phyloP scores from a whole-genome alignment of 1,140 invertebrate species.

The Hypsibius dujardini region DNA sequence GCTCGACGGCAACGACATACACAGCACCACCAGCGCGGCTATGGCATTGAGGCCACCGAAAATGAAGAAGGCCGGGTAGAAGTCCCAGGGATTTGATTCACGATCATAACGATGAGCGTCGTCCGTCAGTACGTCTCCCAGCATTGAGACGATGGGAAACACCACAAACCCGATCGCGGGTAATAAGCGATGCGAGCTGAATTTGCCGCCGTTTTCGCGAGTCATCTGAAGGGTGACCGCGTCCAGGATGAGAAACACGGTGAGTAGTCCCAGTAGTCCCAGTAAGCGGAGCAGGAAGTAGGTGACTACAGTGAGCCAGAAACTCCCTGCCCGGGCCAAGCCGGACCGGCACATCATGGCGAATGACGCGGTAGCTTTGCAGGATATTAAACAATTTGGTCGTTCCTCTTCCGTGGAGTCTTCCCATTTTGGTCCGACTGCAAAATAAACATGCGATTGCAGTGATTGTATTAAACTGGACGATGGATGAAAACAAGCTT shows the following conservation, averaged over 20 bases:
- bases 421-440: too few species aligned
- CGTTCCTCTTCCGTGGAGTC: not conserved
- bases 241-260: conserved; percentile 6
- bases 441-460: too few species aligned
- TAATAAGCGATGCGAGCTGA: not conserved
- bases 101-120: too few species aligned
- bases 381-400: conserved; percentile 2
- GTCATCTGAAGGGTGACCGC: not conserved
- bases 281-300: conserved; percentile 9
- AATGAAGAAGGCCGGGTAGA: not conserved
- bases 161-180: not conserved
- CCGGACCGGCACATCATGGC: not conserved
- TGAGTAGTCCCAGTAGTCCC: not conserved
- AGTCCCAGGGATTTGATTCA: not conserved
- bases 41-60: not conserved
- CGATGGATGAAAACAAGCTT: too few species aligned
- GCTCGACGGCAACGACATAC: not conserved
- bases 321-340: not conserved
- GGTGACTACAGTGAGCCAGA: not conserved
- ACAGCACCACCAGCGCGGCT: not conserved
- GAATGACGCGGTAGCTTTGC: not conserved
- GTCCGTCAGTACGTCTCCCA: too few species aligned
- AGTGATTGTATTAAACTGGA: too few species aligned
- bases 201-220: not conserved
- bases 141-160: not conserved